Percentiles rank a stretch among this genome's conserved stretches.
Conservation (phyloP, 2,888 invertebrate species). For the Drosophila multiciliata region DNA sequence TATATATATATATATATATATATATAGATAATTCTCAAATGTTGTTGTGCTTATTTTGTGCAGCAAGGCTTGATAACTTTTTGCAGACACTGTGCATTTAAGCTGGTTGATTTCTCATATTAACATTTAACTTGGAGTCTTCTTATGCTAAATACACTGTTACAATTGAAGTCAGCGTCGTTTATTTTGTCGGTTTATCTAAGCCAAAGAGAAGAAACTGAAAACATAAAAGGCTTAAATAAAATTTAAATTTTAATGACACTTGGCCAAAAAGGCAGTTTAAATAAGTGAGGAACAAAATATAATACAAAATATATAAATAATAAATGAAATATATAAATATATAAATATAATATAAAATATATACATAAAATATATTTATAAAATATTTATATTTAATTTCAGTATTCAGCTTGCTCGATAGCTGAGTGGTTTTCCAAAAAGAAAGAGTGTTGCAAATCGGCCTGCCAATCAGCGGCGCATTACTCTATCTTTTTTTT, state of each 20-base stretch:
- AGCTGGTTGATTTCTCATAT: too few species aligned
- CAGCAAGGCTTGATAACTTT: background rate
- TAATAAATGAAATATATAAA: too few species aligned
- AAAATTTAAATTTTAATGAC: background rate
- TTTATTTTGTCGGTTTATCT: background rate
- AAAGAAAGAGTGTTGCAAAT: background rate
- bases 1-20: too few species aligned
- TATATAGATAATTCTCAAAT: background rate
- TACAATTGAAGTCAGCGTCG: background rate
- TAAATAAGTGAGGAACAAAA: background rate
- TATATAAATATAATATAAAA: too few species aligned
- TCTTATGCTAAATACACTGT: too few species aligned
- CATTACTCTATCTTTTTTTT: background rate
- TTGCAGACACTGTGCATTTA: background rate
- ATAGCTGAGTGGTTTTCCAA: background rate
- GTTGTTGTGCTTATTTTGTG: background rate
- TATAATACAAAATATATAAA: too few species aligned
- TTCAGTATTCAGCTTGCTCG: background rate
- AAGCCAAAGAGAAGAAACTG: background rate
- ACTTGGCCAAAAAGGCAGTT: background rate
- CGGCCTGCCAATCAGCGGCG: background rate
- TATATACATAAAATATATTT: too few species aligned
- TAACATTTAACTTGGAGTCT: too few species aligned
- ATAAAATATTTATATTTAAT: background rate
- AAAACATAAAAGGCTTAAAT: background rate